Percentiles rank a stretch among this genome's conserved stretches.
These are phyloP conservation scores for Apocheima hispidaria DNA, from an alignment of 2,888 invertebrate genomes.

Conservation along the genomic window DNA sequence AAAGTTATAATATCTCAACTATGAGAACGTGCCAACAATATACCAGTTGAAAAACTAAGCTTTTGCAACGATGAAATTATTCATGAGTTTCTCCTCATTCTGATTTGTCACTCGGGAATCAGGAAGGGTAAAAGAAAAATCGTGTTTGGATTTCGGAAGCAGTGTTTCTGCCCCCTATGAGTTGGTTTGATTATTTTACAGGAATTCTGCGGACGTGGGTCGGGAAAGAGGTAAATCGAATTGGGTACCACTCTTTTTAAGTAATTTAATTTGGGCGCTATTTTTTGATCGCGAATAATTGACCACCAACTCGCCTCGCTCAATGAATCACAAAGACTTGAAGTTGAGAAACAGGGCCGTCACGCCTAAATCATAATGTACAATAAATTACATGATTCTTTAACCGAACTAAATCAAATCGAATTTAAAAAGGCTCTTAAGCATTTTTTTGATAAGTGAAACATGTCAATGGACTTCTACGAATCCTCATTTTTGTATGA, in stretches of 20 bases:
- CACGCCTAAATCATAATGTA: too few species aligned
- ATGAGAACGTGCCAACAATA: constrained; percentile 37
- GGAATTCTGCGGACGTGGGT: constrained; percentile 1
- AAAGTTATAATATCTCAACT: constrained; percentile 38
- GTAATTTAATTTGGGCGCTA: constrained; percentile 8
- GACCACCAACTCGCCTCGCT: too few species aligned
- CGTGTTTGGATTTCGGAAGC: constrained; percentile 42
- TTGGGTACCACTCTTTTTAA: constrained; percentile 12
- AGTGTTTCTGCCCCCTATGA: constrained; percentile 11
- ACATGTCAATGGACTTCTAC: too few species aligned
- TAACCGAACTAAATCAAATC: too few species aligned
- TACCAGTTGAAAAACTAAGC: constrained; percentile 37
- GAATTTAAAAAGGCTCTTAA: too few species aligned
- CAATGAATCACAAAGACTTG: too few species aligned
- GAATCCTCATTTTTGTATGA: too few species aligned
- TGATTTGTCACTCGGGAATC: constrained; percentile 47
- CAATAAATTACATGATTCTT: too few species aligned
- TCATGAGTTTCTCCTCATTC: constrained; percentile 39
- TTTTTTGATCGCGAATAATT: too few species aligned
- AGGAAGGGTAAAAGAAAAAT: constrained; percentile 37
- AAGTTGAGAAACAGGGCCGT: too few species aligned
- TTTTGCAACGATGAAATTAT: constrained; percentile 46
- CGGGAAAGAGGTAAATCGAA: constrained; percentile 13
- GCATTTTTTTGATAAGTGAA: too few species aligned
- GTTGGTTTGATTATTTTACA: constrained; percentile 30